Evolutionary conservation across 1,140 invertebrate genomes (phyloP), one percentile per base, ranked within the genome.

Genomic region (Reticulitermes speratus): DNA sequence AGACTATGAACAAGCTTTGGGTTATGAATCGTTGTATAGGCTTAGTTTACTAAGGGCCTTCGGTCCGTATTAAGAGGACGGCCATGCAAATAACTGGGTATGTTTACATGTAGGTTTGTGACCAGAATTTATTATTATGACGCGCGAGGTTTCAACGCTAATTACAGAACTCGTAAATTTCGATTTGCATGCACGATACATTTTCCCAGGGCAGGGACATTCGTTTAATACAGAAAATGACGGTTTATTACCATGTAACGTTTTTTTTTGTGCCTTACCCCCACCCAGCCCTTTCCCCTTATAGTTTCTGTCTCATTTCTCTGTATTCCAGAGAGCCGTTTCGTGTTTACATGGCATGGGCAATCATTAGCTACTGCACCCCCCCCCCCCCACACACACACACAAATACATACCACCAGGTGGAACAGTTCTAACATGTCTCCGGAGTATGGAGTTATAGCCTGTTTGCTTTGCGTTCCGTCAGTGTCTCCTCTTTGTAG

Each of bases 131-230:
- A 85, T 85, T 85, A 82, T 85, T 69, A 85, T 85, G 69, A 52
- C 85, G 32, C 52, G 23, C 52, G 48, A 82, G 59, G 85, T 85
- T 85, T 85, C 85, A 69, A 69, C 85, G 44, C 85, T 85, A 85
- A 85, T 85, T 85, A 85, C 85, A 85, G 85, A 85, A 69, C 85
- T 69, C 85, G 85, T 85, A 85, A 85, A 85, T 85, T 85, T 44
- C 85, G 59, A 85, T 85, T 85, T 85, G 59, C 85, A 85, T 85
- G 85, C 75, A 52, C 59, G 59, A 85, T 85, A 55, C 59, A 44
- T 85, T 82, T 55, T 85, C 59, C 85, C 38, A 84, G 44, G 44
- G 44, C 48, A 84, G 83, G 44, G 83, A 84, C 83, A 55, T 84
- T 84, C 83, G 83, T 84, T 84, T 84, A 84, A 84, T 84, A 85